phyloP scores from a whole-genome alignment of 2,888 invertebrate genomes.

The Stegophylla sp. region DNA sequence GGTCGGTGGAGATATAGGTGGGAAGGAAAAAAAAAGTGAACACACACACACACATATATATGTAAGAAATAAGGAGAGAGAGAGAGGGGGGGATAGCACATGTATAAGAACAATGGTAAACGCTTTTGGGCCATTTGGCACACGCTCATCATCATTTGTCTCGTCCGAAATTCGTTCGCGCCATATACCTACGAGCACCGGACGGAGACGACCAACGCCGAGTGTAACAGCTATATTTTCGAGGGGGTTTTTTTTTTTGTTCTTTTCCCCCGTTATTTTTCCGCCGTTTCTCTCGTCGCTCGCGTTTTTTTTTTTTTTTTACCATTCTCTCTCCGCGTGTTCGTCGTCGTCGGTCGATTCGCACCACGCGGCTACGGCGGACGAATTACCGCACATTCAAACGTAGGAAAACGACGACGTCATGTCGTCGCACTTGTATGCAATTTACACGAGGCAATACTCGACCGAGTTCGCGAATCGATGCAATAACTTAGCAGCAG shows the following conservation, averaged over 20 bases:
- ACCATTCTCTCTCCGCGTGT: no score
- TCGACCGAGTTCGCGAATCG: no score
- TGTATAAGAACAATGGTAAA: conserved; percentile 53
- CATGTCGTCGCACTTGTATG: no score
- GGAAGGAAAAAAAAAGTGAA: not conserved
- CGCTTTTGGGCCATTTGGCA: conserved; percentile 53
- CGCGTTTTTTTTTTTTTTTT: no score
- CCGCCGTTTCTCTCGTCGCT: not conserved
- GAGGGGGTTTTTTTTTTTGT: not conserved
- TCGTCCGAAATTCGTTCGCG: conserved; percentile 20
- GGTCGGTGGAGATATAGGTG: not conserved
- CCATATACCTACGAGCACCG: not conserved
- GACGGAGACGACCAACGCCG: not conserved
- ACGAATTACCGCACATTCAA: no score
- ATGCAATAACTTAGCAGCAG: no score
- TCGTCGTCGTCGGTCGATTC: no score
- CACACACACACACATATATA: conserved; percentile 9
- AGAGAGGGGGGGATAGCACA: not conserved
- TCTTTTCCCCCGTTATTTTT: not conserved
- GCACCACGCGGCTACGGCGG: no score
- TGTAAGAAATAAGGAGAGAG: not conserved
- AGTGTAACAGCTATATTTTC: conserved; percentile 39
- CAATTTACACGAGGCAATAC: no score
- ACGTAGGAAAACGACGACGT: no score
- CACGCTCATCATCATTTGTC: conserved; percentile 58